phyloP scores from a whole-genome alignment of 2,113 vertebrate species.

The Gavia stellata region DNA sequence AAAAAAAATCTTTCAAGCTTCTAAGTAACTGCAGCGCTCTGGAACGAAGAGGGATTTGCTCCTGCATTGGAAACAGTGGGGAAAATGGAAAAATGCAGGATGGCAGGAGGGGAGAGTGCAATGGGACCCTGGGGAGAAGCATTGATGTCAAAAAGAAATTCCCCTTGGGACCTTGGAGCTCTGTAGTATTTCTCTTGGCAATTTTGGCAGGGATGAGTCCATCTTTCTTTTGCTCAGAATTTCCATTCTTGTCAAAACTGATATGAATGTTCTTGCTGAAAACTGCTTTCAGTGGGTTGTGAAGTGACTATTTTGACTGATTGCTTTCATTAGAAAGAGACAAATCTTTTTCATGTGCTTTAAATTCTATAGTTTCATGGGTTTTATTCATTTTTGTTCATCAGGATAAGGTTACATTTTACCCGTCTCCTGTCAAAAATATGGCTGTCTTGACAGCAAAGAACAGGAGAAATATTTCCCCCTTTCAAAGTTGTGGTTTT shows the following conservation, averaged over 20 bases:
- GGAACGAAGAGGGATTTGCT: not conserved
- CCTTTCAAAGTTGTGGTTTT: not conserved
- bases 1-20: not conserved
- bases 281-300: not conserved
- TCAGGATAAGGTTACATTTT: not conserved
- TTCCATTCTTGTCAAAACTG: slow-evolving; percentile 13
- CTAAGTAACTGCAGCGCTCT: not conserved
- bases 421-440: not conserved
- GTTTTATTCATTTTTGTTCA: slow-evolving; percentile 11
- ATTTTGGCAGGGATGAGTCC: not conserved
- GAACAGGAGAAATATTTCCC: slow-evolving; percentile 12
- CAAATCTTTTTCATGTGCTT: not conserved
- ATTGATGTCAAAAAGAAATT: not conserved
- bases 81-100: not conserved
- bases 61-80: not conserved
- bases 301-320: slow-evolving; percentile 40
- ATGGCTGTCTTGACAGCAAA: slow-evolving; percentile 21
- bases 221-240: not conserved
- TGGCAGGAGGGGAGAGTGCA: not conserved
- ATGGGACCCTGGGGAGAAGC: not conserved
- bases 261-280: not conserved
- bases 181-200: not conserved
- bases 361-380: slow-evolving; percentile 7
- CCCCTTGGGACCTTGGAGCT: not conserved
- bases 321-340: slow-evolving; percentile 33